Conservation (phyloP, 2,797 vertebrate genomes). For the Danio tinwini region DNA sequence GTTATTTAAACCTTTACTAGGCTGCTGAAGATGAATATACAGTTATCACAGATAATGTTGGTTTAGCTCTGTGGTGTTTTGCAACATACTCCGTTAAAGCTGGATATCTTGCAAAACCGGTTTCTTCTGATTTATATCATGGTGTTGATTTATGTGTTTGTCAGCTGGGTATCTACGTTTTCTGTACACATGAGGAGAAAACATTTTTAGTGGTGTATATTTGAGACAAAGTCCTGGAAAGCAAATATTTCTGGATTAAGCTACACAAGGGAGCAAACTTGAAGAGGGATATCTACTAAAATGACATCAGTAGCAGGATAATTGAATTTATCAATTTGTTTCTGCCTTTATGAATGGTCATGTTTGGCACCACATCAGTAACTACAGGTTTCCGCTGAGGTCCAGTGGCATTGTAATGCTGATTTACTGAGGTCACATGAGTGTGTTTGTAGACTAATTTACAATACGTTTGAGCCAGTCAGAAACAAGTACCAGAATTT, state of each 20-base stretch:
- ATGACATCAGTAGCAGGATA: neutral
- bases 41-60: neutral
- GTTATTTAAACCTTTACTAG: neutral
- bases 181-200: neutral
- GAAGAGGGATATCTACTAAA: neutral
- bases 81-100: neutral
- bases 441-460: too few species aligned
- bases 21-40: neutral
- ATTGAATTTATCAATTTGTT: neutral
- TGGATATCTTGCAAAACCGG: neutral
- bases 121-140: neutral
- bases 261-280: neutral
- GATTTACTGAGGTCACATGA: too few species aligned
- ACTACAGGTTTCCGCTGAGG: neutral
- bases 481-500: too few species aligned
- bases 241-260: neutral
- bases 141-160: neutral
- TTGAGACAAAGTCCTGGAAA: neutral
- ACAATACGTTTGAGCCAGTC: too few species aligned
- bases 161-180: neutral
- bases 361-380: neutral
- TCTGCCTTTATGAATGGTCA: neutral
- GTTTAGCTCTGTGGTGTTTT: neutral
- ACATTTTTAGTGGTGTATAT: neutral
- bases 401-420: too few species aligned